Conservation (phyloP, 2,888 invertebrate genomes). For the Teinopalpus imperialis region DNA sequence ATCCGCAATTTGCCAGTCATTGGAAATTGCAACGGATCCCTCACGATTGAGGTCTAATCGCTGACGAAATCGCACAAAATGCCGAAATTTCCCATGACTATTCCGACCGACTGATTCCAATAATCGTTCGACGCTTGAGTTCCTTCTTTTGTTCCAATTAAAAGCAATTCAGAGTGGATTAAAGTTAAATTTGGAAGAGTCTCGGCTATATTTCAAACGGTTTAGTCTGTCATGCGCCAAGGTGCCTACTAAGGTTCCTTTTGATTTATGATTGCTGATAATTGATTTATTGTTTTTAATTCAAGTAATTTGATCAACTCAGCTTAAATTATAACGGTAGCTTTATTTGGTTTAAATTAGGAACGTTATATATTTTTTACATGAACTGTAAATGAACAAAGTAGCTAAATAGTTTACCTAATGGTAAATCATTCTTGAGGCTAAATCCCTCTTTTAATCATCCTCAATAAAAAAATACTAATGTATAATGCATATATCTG, state of each 20-base stretch:
- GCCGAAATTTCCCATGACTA: constrained; percentile 72
- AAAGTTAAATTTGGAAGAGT: constrained; percentile 58
- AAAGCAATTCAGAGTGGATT: constrained; percentile 60
- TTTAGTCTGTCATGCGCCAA: constrained; percentile 55
- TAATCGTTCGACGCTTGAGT: constrained; percentile 46
- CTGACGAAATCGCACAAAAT: constrained; percentile 50
- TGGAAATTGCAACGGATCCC: constrained; percentile 73
- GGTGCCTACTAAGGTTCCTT: constrained; percentile 41
- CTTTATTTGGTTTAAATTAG: constrained; percentile 10
- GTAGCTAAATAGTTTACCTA: too few species aligned
- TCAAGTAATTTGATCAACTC: constrained; percentile 62
- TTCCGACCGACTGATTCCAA: constrained; percentile 54
- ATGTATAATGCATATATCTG: too few species aligned
- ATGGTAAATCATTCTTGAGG: too few species aligned
- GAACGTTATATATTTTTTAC: too few species aligned
- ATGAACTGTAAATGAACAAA: too few species aligned
- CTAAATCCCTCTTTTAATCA: too few species aligned
- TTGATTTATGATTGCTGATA: constrained; percentile 55
- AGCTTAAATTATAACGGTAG: constrained; percentile 24
- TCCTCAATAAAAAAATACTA: too few species aligned
- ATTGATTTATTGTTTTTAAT: constrained; percentile 63
- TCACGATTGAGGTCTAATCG: constrained; percentile 73
- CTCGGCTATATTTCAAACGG: constrained; percentile 63
- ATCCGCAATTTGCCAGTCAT: constrained; percentile 73
- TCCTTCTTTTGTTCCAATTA: constrained; percentile 67